Conservation (phyloP, 2,113 vertebrate genomes). For the Hydrolagus affinis region DNA sequence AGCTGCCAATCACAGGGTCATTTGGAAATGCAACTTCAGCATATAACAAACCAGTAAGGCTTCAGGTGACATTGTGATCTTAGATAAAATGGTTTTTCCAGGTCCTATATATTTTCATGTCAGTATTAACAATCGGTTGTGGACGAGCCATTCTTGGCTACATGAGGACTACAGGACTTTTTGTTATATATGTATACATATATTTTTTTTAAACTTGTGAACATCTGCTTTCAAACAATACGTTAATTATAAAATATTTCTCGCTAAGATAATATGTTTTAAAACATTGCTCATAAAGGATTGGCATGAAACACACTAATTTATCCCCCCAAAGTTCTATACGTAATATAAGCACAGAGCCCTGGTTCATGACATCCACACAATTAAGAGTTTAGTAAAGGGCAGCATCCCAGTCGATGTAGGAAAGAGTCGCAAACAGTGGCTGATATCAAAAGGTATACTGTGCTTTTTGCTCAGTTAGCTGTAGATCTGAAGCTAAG, state of each 20-base stretch:
- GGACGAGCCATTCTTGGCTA: background rate
- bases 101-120: background rate
- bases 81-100: background rate
- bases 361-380: no score
- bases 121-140: background rate
- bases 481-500: no score
- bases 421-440: no score
- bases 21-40: background rate
- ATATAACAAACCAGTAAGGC: background rate
- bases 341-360: no score
- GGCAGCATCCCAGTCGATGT: no score
- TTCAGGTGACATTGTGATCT: background rate
- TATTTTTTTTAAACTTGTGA: background rate
- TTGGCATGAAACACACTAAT: no score
- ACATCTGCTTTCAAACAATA: background rate
- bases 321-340: no score
- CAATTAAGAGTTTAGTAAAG: no score
- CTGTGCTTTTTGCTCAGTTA: no score
- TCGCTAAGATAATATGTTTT: background rate
- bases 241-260: background rate
- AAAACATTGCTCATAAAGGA: background rate
- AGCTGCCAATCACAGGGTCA: conserved; percentile 24
- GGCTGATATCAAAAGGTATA: no score
- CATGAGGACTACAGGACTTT: background rate
- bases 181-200: no score